phyloP scores from a whole-genome alignment of 1,140 invertebrate species.

The Xylocopa sonorina region DNA sequence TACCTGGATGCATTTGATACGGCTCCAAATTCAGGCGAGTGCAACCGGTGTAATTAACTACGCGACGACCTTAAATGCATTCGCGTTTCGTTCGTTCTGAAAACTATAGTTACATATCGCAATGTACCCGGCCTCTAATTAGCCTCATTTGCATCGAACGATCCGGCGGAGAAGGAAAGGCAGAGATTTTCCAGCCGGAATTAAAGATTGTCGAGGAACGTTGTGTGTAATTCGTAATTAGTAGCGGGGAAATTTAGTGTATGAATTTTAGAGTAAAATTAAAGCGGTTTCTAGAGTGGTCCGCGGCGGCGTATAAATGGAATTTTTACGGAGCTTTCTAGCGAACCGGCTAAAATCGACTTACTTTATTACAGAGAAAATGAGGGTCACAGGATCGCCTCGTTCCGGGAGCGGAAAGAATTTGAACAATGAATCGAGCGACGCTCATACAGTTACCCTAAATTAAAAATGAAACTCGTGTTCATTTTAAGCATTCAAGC shows the following conservation, averaged over 20 bases:
- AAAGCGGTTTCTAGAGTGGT: background rate
- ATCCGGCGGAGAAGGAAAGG: background rate
- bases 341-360: background rate
- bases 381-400: background rate
- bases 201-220: background rate
- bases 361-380: constrained; percentile 10
- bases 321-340: constrained; percentile 33
- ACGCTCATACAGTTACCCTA: background rate
- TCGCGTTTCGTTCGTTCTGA: background rate
- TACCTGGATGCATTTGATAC: too few relatives aligned
- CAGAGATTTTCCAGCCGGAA: background rate
- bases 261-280: constrained; percentile 30
- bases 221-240: constrained; percentile 20
- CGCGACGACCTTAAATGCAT: too few relatives aligned
- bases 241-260: constrained; percentile 22
- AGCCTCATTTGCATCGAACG: constrained; percentile 5
- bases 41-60: background rate
- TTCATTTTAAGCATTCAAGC: too few relatives aligned
- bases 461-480: background rate
- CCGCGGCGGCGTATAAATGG: constrained; percentile 25
- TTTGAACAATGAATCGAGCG: background rate
- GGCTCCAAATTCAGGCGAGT: background rate
- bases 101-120: background rate
- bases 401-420: background rate
- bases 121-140: constrained; percentile 1